Base-by-base conservation (phyloP, 2,113 vertebrate species). In the Oryzias woworae region DNA sequence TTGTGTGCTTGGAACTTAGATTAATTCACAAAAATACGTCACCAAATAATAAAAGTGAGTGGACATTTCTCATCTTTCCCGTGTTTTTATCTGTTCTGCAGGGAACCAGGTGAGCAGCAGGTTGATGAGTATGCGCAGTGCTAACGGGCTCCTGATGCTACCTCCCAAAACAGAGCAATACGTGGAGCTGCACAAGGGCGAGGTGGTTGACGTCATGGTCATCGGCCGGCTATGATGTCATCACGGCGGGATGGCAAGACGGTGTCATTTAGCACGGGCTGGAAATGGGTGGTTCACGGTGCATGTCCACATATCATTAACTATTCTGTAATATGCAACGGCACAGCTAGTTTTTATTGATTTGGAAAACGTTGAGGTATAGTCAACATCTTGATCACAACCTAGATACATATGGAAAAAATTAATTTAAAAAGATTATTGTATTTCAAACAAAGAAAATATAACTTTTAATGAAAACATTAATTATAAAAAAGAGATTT, bases 241-340 rank as follows among this genome's bases (percentile, higher is more conserved):
- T 86, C 91, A 78, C 52, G 24, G 75, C 52, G 79, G 81, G 85
- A 87, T 51, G 53, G 81, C 69, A 73, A 64, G 78, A 72, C 24
- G 82, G 78, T 70, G 62, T 81, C 77, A 68, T 78, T 82, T 83
- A 85, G 82, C 67, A 81, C 81, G 77, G 88, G 82, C 71, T 49
- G 77, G 85, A 87, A 36, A 90, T 86, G 87, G 89, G 90, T 58
- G 92, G 94, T 94, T 94, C 89, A 95, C 92, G 94, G 95, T 99
- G 97, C 97, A 99, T 99, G 96, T 97, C 95, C 95, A 98, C 97
- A 97, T 99, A 97, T 97, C 96, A 98, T 96, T 96, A 95, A 99
- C 96, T 98, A 98, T 96, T 95, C 96, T 95, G 96, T 99, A 97
- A 98, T 98, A 98, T 98, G 96, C 96, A 99, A 98, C 80, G 95